Base-by-base conservation (phyloP, 2,113 vertebrate genomes). In the Reinhardtius hippoglossoides region DNA sequence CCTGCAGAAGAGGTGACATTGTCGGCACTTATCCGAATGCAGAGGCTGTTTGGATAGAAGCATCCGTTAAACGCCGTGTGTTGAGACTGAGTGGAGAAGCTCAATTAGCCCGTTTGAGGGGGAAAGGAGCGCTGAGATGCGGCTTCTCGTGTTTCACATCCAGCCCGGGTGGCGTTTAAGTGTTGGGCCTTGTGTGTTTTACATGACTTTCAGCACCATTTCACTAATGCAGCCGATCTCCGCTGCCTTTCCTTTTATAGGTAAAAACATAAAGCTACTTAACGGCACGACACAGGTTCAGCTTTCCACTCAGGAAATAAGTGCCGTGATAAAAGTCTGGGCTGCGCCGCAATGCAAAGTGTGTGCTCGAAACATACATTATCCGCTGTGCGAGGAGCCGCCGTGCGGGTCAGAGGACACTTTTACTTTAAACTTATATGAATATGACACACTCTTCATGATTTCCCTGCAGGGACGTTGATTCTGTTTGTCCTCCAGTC, bases 41-140 rank as follows among this genome's bases (percentile, higher is more conserved):
- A 54, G 44, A 67, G 20, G 71, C 65, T 15, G 55, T 48, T 60
- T 40, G 59, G 55, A 74, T 83, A 61, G 78, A 78, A 83, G 46
- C 66, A 42, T 61, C 71, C 76, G 67, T 65, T 83, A 75, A 55
- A 52, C 5, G 66, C 4, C 66, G 6, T 24, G 7, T 57, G 50
- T 57, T 48, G 56, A 67, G 60, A 55, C 67, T 6, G 15, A 68
- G 74, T 4, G 55, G 58, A 60, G 55, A 61, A 57, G 59, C 66
- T 71, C 71, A 78, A 70, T 77, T 67, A 67, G 52, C 52, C 21
- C 48, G 63, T 48, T 46, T 66, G 46, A 31, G 54, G 46, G 27
- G 23, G 12, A 18, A 9, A 27, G 9, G 20, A 14, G 15, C 21
- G 57, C 13, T 24, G 9, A 69, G 23, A 64, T 5, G 59, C 2